These are phyloP conservation scores for Metridium senile DNA, from an alignment of 92 coral and sea anemone genomes.

Conservation along the genomic window DNA sequence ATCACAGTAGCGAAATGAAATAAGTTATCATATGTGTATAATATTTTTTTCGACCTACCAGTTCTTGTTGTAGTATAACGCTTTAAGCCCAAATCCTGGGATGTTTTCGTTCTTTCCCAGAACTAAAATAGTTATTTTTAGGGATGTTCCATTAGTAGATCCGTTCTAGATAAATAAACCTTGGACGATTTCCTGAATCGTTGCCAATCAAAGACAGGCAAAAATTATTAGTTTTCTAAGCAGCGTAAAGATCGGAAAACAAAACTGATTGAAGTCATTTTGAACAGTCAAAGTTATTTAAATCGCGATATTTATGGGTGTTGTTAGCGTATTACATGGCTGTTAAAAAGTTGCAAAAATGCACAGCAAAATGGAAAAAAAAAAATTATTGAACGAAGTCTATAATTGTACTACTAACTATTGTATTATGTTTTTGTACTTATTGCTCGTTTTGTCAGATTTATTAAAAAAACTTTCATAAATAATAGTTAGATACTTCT, in stretches of 20 bases:
- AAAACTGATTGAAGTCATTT: constrained; percentile 5
- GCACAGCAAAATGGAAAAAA: too few species aligned
- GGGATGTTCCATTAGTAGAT: constrained; percentile 16
- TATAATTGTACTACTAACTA: too few species aligned
- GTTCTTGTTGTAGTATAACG: not conserved
- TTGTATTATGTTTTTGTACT: too few species aligned
- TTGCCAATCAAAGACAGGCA: constrained; percentile 18
- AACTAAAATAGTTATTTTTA: not conserved
- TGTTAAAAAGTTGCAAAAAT: too few species aligned
- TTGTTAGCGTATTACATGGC: too few species aligned
- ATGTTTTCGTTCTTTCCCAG: not conserved
- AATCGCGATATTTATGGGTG: not conserved
- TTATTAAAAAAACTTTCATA: too few species aligned
- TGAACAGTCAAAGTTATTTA: constrained; percentile 6
- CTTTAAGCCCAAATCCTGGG: not conserved
- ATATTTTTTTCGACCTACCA: not conserved
- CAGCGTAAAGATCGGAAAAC: constrained; percentile 2
- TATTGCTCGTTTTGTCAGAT: too few species aligned
- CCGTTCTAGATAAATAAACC: constrained; percentile 12
- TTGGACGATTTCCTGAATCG: constrained; percentile 23
- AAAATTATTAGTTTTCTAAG: constrained; percentile 17
- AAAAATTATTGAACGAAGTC: too few species aligned
- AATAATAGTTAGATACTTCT: too few species aligned
- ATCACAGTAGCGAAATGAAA: not conserved
- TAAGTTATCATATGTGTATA: too few species aligned